These are phyloP conservation scores for Trachymyrmex septentrionalis DNA, from an alignment of 1,140 invertebrate species.

Conservation along the genomic window DNA sequence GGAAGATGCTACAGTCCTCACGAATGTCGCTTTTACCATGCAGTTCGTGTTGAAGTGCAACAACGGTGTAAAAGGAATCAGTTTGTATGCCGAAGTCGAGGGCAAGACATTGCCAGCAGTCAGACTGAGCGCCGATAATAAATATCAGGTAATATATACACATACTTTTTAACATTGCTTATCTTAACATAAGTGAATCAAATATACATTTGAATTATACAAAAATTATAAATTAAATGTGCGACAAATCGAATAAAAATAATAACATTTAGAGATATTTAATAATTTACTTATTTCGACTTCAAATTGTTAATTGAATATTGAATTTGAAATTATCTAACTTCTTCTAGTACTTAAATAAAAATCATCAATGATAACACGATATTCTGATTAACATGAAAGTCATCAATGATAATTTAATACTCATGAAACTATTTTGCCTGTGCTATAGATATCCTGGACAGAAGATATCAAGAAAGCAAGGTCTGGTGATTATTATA, in stretches of 20 bases:
- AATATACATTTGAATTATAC: not conserved
- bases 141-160: constrained; percentile 90
- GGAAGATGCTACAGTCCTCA: constrained; percentile 95
- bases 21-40: constrained; percentile 92
- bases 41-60: constrained; percentile 92
- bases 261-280: not conserved
- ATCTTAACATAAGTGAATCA: not conserved
- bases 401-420: not conserved
- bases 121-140: constrained; percentile 90
- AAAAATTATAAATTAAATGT: constrained; percentile 1
- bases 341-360: not conserved
- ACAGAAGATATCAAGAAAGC: constrained; percentile 94
- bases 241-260: not conserved
- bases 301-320: not conserved
- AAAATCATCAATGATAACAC: not conserved
- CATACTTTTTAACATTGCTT: not conserved
- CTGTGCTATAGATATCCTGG: constrained; percentile 93
- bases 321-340: not conserved
- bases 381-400: too few relatives aligned
- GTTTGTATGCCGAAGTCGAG: constrained; percentile 94
- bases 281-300: not conserved
- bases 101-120: constrained; percentile 93
- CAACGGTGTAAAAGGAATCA: constrained; percentile 89
- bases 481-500: constrained; percentile 91
- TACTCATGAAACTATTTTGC: constrained; percentile 5